These are phyloP conservation scores for Heterodera carotae DNA, from an alignment of 1,140 invertebrate species.

Conservation along the genomic window DNA sequence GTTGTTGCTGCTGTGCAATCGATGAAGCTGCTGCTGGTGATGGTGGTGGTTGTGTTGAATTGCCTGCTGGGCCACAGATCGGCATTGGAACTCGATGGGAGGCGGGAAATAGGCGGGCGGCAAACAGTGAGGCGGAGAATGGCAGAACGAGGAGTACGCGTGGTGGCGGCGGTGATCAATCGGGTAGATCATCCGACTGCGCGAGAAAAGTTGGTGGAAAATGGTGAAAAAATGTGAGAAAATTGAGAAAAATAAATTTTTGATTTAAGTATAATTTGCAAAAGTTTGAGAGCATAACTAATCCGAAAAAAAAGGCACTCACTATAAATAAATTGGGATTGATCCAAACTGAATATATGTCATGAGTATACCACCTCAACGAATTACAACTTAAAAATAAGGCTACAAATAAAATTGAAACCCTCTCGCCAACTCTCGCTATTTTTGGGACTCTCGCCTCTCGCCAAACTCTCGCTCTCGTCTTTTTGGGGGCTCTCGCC, in stretches of 20 bases:
- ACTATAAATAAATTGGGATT: no score
- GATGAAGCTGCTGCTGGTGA: not conserved
- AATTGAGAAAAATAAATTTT: not conserved
- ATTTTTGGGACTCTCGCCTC: no score
- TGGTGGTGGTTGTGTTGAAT: conserved; percentile 7
- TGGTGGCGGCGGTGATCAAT: not conserved
- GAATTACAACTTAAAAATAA: no score
- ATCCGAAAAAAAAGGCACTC: no score
- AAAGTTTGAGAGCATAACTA: no score
- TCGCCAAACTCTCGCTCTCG: no score
- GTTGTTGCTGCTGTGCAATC: not conserved
- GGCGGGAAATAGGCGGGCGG: conserved; percentile 21
- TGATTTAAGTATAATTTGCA: not conserved
- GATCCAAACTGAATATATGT: no score
- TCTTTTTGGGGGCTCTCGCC: no score
- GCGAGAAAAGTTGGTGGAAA: no score
- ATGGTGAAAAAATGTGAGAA: not conserved
- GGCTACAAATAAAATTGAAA: no score
- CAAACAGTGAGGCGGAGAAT: conserved; percentile 4
- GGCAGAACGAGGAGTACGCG: not conserved
- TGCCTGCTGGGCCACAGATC: not conserved
- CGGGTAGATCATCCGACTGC: not conserved
- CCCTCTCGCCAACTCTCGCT: no score
- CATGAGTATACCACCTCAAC: no score
- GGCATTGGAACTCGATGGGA: conserved; percentile 17